Percentiles rank a stretch among this genome's conserved stretches.
These are phyloP conservation scores for Diadophis punctatus DNA, from an alignment of 2,113 vertebrate species.

Conservation along the genomic window DNA sequence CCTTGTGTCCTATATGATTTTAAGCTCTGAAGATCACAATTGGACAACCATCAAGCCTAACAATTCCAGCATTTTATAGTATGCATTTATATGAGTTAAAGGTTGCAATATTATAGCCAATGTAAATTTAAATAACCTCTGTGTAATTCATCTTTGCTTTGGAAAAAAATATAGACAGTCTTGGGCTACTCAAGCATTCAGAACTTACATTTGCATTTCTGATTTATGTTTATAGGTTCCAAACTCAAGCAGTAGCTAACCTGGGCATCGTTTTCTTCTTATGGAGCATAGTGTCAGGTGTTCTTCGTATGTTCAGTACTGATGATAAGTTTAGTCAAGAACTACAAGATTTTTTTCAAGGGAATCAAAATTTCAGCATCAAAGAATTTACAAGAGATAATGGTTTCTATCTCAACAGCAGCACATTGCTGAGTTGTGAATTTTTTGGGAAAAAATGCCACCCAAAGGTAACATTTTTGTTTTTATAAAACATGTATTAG, in stretches of 20 bases:
- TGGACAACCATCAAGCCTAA: neutral
- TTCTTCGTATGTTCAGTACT: conserved; percentile 36
- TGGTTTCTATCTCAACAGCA: conserved; percentile 71
- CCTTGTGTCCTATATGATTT: neutral
- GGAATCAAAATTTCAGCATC: conserved; percentile 73
- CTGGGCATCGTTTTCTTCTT: conserved; percentile 66
- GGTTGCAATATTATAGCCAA: neutral
- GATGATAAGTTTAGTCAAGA: conserved; percentile 42
- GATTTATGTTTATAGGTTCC: conserved; percentile 65
- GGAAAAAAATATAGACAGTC: neutral
- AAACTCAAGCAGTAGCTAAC: conserved; percentile 66
- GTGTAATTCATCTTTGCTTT: neutral
- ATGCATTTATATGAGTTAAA: neutral
- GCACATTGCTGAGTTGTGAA: conserved; percentile 68
- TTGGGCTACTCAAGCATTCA: neutral
- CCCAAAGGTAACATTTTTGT: conserved; percentile 64
- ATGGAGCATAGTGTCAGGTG: conserved; percentile 66
- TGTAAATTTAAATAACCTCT: neutral
- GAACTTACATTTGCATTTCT: conserved; percentile 10
- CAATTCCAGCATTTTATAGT: neutral
- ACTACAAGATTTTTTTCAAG: conserved; percentile 59
- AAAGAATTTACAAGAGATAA: conserved; percentile 70
- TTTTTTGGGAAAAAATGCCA: conserved; percentile 72
- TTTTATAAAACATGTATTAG: conserved; percentile 13
- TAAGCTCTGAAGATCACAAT: neutral